Evolutionary conservation across 2,113 vertebrate genomes (phyloP).

Genomic region (Silurus glanis): DNA sequence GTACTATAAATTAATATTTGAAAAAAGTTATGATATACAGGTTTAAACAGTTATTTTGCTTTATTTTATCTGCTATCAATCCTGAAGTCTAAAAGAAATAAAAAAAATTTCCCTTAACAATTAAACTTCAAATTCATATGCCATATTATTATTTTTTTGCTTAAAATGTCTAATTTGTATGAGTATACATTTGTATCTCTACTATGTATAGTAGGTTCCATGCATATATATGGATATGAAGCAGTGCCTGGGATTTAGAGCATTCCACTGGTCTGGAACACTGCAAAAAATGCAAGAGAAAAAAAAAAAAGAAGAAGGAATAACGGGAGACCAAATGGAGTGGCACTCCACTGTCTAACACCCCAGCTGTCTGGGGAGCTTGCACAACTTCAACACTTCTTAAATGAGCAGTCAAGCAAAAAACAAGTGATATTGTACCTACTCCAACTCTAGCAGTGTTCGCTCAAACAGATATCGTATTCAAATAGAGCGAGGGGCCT

Average conservation of each 20-base stretch:
- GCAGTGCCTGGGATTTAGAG: not conserved
- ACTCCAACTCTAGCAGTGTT: constrained; percentile 53
- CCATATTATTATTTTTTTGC: not conserved
- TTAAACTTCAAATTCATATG: not conserved
- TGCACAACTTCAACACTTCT: constrained; percentile 67
- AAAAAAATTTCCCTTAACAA: not conserved
- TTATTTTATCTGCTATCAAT: not conserved
- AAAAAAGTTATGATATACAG: not conserved
- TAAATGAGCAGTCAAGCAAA: constrained; percentile 74
- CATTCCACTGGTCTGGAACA: constrained; percentile 18
- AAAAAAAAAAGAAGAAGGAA: not conserved
- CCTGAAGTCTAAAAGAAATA: not conserved
- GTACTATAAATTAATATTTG: no score
- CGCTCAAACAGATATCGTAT: constrained; percentile 77
- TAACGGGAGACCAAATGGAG: constrained; percentile 16
- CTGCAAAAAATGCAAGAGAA: not conserved
- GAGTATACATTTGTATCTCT: not conserved
- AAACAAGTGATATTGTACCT: constrained; percentile 80
- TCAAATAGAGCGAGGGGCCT: constrained; percentile 78
- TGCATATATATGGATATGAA: not conserved
- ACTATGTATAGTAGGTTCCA: not conserved
- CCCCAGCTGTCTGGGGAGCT: constrained; percentile 50
- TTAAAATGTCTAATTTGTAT: not conserved
- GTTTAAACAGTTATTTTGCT: not conserved
- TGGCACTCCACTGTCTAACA: constrained; percentile 42